Percentiles rank a stretch among this genome's conserved stretches.
These are phyloP conservation scores for Oophaga sylvatica DNA, from an alignment of 2,797 vertebrate genomes.

Conservation along the genomic window DNA sequence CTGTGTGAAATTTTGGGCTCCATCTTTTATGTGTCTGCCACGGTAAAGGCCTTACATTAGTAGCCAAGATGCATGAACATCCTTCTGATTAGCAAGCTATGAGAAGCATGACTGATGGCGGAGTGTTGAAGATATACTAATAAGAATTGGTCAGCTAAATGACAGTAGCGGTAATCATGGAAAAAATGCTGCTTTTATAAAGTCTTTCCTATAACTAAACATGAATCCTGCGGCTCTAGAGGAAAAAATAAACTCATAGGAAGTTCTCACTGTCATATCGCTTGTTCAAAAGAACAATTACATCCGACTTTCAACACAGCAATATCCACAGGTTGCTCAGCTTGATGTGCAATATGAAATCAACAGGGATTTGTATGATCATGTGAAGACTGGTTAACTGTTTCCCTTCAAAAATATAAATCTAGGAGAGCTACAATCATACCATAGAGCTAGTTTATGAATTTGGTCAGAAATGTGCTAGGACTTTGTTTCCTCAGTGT, in stretches of 20 bases:
- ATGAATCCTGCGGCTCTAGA: constrained; percentile 7
- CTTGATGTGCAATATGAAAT: constrained; percentile 6
- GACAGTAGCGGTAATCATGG: too few species aligned
- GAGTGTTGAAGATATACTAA: too few species aligned
- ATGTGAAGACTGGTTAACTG: not conserved
- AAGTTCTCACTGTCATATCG: constrained; percentile 45
- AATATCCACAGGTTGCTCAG: constrained; percentile 38
- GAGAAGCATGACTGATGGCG: too few species aligned
- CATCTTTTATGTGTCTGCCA: too few species aligned
- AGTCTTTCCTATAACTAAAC: constrained; percentile 32
- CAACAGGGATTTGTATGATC: not conserved
- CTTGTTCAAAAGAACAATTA: constrained; percentile 55
- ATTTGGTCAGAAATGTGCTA: too few species aligned
- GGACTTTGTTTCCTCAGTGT: too few species aligned
- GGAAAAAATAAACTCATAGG: constrained; percentile 51
- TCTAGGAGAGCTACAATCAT: not conserved
- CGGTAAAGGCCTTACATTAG: too few species aligned
- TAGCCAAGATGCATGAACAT: too few species aligned
- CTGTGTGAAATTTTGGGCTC: too few species aligned
- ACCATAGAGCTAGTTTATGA: not conserved
- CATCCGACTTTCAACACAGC: constrained; percentile 37
- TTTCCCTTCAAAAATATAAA: not conserved
- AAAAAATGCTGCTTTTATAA: not conserved
- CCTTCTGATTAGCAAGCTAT: too few species aligned
- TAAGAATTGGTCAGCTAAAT: too few species aligned